Evolutionary conservation across 1,140 invertebrate genomes (phyloP).

Genomic region (Ceratosolen solmsi): DNA sequence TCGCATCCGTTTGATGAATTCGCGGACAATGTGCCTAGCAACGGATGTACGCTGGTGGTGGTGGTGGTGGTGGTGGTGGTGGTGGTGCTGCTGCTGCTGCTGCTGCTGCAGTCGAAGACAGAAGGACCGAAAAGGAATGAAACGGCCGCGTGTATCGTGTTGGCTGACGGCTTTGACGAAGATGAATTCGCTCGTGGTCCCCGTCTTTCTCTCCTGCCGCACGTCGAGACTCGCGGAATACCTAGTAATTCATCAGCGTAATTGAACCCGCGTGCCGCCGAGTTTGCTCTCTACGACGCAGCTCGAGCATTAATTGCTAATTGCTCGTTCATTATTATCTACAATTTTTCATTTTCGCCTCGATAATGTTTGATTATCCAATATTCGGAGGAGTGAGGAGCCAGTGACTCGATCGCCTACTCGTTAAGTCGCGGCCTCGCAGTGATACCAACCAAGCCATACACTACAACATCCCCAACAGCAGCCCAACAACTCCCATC

Average conservation of each 20-base stretch:
- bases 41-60: not conserved
- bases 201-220: slow-evolving; percentile 23
- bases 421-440: too few relatives aligned
- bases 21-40: too few relatives aligned
- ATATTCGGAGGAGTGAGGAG: too few relatives aligned
- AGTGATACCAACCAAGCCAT: too few relatives aligned
- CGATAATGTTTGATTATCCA: too few relatives aligned
- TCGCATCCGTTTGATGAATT: slow-evolving; percentile 4
- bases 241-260: slow-evolving; percentile 59
- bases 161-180: slow-evolving; percentile 50
- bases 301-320: slow-evolving; percentile 54
- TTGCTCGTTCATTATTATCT: slow-evolving; percentile 57
- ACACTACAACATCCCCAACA: too few relatives aligned
- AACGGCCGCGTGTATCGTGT: not conserved
- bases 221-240: slow-evolving; percentile 46
- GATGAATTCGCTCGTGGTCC: slow-evolving; percentile 55
- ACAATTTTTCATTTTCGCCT: slow-evolving; percentile 48
- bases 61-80: not conserved
- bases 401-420: too few relatives aligned
- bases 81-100: too few relatives aligned
- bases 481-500: too few relatives aligned
- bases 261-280: slow-evolving; percentile 53
- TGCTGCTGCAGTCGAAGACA: not conserved
- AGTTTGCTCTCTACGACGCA: not conserved
- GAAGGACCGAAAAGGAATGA: not conserved